Evolutionary conservation across 1,140 invertebrate genomes (phyloP).

Genomic region (Pogonomyrmex barbatus): DNA sequence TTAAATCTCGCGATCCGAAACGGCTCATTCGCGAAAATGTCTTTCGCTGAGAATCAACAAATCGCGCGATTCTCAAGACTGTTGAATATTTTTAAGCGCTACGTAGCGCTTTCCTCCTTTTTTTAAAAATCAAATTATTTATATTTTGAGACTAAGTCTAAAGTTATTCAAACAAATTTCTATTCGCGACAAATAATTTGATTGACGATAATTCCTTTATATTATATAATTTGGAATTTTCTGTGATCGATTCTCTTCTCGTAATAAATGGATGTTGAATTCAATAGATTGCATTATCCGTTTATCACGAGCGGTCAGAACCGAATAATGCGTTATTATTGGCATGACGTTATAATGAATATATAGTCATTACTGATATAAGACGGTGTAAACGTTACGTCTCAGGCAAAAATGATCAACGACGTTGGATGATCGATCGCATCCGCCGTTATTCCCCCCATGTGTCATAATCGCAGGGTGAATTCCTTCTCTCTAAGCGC

Average conservation of each 20-base stretch:
- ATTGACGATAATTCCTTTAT: background rate
- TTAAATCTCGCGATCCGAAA: slow-evolving; percentile 34
- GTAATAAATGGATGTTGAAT: slow-evolving; percentile 9
- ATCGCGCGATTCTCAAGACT: background rate
- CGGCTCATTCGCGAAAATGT: background rate
- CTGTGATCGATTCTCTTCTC: background rate
- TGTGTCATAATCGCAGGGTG: slow-evolving; percentile 22
- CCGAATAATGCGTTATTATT: slow-evolving; percentile 23
- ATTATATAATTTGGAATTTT: background rate
- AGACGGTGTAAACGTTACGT: slow-evolving; percentile 20
- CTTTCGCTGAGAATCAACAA: background rate
- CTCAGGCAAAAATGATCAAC: slow-evolving; percentile 38
- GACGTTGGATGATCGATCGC: slow-evolving; percentile 39
- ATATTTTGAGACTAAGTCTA: background rate
- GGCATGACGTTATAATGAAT: background rate
- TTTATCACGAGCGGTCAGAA: background rate
- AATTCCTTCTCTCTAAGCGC: slow-evolving; percentile 22
- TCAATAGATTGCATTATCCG: background rate
- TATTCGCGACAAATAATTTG: background rate
- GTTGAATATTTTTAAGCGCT: background rate
- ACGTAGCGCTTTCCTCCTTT: background rate
- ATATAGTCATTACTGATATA: background rate
- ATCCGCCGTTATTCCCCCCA: slow-evolving; percentile 13
- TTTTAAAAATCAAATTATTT: background rate
- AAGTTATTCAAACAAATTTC: background rate